Evolutionary conservation across 2,113 vertebrate genomes (phyloP).

Genomic region (Alectura lathami): DNA sequence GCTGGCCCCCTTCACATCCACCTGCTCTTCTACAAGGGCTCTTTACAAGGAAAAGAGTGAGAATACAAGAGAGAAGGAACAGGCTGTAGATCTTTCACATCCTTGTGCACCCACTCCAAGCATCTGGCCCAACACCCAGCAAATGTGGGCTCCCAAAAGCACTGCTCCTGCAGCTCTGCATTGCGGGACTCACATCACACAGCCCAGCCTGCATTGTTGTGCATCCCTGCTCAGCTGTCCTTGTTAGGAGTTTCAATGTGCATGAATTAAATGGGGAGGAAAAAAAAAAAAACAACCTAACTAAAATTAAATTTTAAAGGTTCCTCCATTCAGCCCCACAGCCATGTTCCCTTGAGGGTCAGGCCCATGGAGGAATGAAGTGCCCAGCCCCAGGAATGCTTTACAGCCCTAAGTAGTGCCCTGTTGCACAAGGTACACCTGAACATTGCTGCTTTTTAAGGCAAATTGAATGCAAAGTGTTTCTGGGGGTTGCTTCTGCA

Average conservation of each 20-base stretch:
- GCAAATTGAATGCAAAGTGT: neutral
- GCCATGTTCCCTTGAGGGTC: neutral
- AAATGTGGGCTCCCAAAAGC: neutral
- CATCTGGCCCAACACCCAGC: neutral
- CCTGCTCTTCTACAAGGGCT: no score
- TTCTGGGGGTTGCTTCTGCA: neutral
- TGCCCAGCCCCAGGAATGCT: rapidly evolving
- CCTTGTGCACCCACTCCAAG: neutral
- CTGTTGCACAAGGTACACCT: neutral
- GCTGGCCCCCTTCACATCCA: neutral
- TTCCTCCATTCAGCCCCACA: neutral
- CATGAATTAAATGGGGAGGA: neutral
- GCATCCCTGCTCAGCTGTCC: neutral
- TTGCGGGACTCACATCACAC: neutral
- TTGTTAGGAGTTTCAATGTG: rapidly evolving
- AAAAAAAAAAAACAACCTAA: neutral
- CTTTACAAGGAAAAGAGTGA: neutral
- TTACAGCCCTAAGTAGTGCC: neutral
- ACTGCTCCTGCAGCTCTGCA: rapidly evolving
- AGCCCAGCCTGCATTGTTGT: neutral
- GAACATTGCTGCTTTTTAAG: neutral
- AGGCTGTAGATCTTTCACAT: neutral
- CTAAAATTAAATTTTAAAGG: no score
- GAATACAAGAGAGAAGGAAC: neutral
- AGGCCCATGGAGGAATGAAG: neutral